Base-by-base conservation (phyloP, 2,797 vertebrate genomes). In the Diplodus puntazzo region DNA sequence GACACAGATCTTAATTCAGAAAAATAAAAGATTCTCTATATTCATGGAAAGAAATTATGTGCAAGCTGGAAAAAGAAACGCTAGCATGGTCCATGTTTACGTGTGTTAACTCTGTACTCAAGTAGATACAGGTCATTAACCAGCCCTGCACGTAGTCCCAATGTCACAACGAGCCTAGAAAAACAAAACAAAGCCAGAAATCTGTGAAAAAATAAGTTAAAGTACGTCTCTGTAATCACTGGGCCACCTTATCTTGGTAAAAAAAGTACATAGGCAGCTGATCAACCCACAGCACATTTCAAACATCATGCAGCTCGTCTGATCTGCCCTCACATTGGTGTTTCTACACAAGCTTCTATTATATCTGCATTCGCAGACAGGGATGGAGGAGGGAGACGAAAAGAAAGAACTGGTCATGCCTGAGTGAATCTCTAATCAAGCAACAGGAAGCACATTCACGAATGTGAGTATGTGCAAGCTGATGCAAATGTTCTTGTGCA, bases 391-490 rank as follows among this genome's bases (percentile, higher is more conserved):
- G 53, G 46, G 42, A 49, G 58, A 39, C 0, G 21, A 42, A 49
- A 0, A n/a, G n/a, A 1, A 43, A 57, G 39, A 48, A 68, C 52
- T n/a, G 55, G 42, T 74, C 82, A 75, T 43, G 79, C 60, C 58
- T 81, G 81, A 60, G 69, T 25, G 77, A 65, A 58, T 73, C 70
- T 79, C 79, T 87, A 90, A 89, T 89, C 82, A 86, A 87, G 79
- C 90, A 81, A 77, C 79, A 78, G 76, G 83, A 82, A 75, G 55
- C 59, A 78, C 80, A 84, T 85, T 83, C 69, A 64, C 59, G 57
- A 81, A 62, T 46, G 49, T 21, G 69, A 73, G 55, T 58, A 8
- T 66, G 68, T 72, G 69, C 20, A 76, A 69, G 66, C 68, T 39
- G 46, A 49, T 23, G 67, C 70, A 84, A 80, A 83, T 77, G 69